A percentile compares a stretch with the other conserved stretches of the same genome.
Evolutionary conservation across 2,797 vertebrate species (phyloP).

Genomic region (Fratercula arctica): DNA sequence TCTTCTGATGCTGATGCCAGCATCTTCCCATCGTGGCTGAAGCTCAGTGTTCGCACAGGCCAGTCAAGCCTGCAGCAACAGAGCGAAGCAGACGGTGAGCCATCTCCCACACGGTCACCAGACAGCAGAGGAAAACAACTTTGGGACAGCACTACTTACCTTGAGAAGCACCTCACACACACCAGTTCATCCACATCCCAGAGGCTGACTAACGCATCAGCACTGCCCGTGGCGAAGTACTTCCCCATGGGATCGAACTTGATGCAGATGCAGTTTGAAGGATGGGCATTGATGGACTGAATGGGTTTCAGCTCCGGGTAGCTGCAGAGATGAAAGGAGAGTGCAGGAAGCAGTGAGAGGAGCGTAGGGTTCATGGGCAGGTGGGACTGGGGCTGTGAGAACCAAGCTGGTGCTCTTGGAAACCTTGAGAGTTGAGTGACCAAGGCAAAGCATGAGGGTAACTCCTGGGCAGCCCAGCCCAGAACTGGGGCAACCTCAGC

Average conservation of each 20-base stretch:
- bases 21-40: constrained; percentile 98
- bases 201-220: constrained; percentile 94
- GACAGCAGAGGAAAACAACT: not conserved
- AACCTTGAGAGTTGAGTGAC: not conserved
- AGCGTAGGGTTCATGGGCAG: not conserved
- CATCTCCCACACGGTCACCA: rapidly evolving
- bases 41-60: constrained; percentile 96
- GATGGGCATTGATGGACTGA: constrained; percentile 98
- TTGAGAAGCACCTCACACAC: constrained; percentile 96
- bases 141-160: constrained; percentile 71
- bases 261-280: constrained; percentile 99
- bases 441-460: not conserved
- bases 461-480: rapidly evolving
- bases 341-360: not conserved
- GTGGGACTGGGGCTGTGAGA: not conserved
- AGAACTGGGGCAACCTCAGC: not conserved
- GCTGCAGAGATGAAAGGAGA: constrained; percentile 72
- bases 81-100: not conserved
- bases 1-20: constrained; percentile 95
- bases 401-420: not conserved
- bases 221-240: constrained; percentile 96
- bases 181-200: constrained; percentile 96
- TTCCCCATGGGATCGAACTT: constrained; percentile 97
- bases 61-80: constrained; percentile 87
- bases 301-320: constrained; percentile 97